Conservation (phyloP, 53 echinoderm and acorn worm genomes). For the Actinopyga echinites region DNA sequence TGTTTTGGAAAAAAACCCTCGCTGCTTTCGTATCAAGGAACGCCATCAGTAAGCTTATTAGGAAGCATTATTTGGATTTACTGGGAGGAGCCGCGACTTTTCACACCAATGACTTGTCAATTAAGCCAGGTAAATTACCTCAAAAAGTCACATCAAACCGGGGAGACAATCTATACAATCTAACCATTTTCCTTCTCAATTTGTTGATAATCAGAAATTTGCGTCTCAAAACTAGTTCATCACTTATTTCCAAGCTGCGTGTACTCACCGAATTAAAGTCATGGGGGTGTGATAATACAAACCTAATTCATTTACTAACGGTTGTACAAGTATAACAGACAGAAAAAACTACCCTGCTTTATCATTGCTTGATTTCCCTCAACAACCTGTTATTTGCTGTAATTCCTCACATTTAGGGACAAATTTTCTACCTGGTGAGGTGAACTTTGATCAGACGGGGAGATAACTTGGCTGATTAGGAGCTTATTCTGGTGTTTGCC, state of each 20-base stretch:
- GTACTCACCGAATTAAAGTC: too few species aligned
- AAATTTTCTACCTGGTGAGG: conserved; percentile 25
- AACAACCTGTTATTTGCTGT: conserved; percentile 34
- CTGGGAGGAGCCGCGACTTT: conserved; percentile 14
- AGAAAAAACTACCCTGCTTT: neutral
- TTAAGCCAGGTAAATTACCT: conserved; percentile 12
- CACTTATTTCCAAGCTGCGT: too few species aligned
- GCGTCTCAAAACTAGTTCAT: conserved; percentile 3
- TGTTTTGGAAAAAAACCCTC: conserved; percentile 14
- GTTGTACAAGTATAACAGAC: too few species aligned
- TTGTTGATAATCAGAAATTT: conserved; percentile 15
- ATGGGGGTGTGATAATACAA: too few species aligned
- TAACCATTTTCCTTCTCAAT: neutral
- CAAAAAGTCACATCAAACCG: conserved; percentile 25
- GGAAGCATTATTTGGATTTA: conserved; percentile 7
- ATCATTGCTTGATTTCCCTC: conserved; percentile 25
- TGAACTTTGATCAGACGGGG: neutral
- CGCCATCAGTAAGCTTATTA: neutral
- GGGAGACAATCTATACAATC: neutral
- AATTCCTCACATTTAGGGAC: conserved; percentile 21
- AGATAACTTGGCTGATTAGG: conserved; percentile 34
- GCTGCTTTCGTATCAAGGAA: neutral
- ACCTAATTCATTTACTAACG: too few species aligned
- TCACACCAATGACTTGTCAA: conserved; percentile 18
- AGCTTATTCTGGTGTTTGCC: conserved; percentile 19